phyloP scores from a whole-genome alignment of 2,113 vertebrate species.

The Sinosuthora webbiana region DNA sequence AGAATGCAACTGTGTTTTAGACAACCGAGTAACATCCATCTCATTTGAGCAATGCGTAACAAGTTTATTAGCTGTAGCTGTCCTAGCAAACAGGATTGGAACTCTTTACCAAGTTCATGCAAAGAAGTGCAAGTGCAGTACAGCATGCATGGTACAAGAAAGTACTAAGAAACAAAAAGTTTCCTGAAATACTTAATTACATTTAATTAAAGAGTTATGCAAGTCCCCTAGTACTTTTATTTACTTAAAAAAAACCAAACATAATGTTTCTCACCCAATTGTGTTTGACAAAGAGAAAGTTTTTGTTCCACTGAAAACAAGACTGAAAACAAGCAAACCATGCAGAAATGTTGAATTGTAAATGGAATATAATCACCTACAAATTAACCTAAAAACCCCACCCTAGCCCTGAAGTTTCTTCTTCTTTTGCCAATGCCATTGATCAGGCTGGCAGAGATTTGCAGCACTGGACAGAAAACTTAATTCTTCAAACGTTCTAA shows the following conservation, averaged over 20 bases:
- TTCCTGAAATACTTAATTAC: not conserved
- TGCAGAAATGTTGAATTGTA: not conserved
- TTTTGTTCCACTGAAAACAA: not conserved
- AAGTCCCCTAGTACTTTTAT: not conserved
- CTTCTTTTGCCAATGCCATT: not conserved
- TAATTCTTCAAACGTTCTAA: not conserved
- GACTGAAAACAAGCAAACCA: not conserved
- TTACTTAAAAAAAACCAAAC: not conserved
- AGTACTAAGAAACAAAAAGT: not conserved
- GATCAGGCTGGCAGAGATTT: not conserved
- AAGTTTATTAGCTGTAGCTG: not conserved
- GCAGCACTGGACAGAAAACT: not conserved
- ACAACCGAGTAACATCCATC: not conserved
- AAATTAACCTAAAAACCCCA: not conserved
- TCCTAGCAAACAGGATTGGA: not conserved
- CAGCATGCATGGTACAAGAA: fast-evolving
- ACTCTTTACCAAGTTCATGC: not conserved
- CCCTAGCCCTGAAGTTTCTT: fast-evolving
- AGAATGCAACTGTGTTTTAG: not conserved
- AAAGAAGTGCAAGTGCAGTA: not conserved
- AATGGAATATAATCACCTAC: not conserved
- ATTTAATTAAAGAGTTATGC: not conserved
- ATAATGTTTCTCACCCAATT: not conserved
- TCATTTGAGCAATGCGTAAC: not conserved
- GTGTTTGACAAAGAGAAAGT: not conserved